Base-by-base conservation (phyloP, 1,140 invertebrate genomes). In the Trachymyrmex cornetzi region DNA sequence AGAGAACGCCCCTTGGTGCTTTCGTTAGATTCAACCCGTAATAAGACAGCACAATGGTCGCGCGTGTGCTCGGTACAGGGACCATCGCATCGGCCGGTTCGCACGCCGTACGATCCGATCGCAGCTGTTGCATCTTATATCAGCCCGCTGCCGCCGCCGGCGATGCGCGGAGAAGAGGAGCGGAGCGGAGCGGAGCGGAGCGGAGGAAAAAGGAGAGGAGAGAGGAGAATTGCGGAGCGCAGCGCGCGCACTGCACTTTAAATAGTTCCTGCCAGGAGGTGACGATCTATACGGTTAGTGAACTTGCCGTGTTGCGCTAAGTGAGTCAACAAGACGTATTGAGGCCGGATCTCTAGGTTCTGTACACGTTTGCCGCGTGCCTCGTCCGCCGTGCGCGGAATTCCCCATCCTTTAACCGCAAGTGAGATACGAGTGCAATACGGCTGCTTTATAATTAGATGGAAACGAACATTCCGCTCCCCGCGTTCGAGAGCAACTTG, bases 51-150 rank as follows among this genome's bases (percentile, higher is more conserved):
- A 90, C 84, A 90, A 91, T 90, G 75, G 87, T 38, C 71, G 24
- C 4, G 79, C 86, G 82, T 88, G 88, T 88, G 64, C 74, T 22
- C 22, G 77, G 89, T 71, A 81, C 85, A 87, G 89, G 59, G 87
- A 89, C 74, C 69, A 90, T 89, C 80, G 87, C 63, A 90, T 89
- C 80, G 87, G 75, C 77, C 24, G 38, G 88, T 87, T 90, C 75
- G 84, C 89, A 91, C 89, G 89, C 77, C 87, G 66, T 48, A 88
- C 84, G 89, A 91, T 91, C 87, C 89, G 89, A 91, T 91, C 90
- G 80, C 89, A 90, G 90, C 90, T 90, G 90, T 89, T 90, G 89
- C 89, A 75, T 91, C 87, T 82, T 91, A 91, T 80, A 91, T 91
- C 87, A 90, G 87, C 77, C 72, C 63, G 77, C 53, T 57, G 87